phyloP scores from a whole-genome alignment of 92 coral and sea anemone species.

The Pocillopora grandis region DNA sequence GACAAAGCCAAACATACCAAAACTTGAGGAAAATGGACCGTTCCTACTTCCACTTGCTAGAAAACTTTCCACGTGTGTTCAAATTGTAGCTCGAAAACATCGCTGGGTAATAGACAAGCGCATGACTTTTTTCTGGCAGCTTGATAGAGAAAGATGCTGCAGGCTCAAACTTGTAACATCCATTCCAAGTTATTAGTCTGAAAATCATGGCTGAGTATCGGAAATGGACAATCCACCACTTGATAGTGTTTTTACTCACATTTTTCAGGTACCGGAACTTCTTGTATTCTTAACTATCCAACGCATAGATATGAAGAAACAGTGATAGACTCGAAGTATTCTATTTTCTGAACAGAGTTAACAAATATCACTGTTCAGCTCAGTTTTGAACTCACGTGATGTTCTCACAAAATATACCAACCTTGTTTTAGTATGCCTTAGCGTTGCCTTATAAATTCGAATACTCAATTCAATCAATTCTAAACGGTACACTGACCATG shows the following conservation, averaged over 20 bases:
- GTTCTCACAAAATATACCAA: too few species aligned
- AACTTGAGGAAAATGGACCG: not conserved
- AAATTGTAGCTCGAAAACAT: conserved; percentile 33
- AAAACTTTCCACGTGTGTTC: conserved; percentile 76
- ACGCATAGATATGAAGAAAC: not conserved
- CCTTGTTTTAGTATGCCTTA: too few species aligned
- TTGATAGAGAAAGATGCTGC: too few species aligned
- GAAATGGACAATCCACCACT: conserved; percentile 52
- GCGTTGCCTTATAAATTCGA: too few species aligned
- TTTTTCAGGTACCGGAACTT: conserved; percentile 54
- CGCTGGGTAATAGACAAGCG: conserved; percentile 18
- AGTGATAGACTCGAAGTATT: not conserved
- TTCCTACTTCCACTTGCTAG: not conserved
- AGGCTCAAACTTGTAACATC: too few species aligned
- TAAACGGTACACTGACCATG: too few species aligned
- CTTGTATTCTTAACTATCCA: not conserved
- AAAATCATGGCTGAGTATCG: conserved; percentile 38
- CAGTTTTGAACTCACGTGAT: too few species aligned
- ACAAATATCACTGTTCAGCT: too few species aligned
- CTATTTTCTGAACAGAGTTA: not conserved
- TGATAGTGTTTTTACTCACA: conserved; percentile 68
- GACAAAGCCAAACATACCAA: not conserved
- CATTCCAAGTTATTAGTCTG: not conserved
- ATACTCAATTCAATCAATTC: too few species aligned
- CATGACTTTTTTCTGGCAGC: not conserved